A percentile compares a stretch with the other conserved stretches of the same genome.
Evolutionary conservation across 2,888 invertebrate species (phyloP).

Genomic region (Mesochorus sp.): DNA sequence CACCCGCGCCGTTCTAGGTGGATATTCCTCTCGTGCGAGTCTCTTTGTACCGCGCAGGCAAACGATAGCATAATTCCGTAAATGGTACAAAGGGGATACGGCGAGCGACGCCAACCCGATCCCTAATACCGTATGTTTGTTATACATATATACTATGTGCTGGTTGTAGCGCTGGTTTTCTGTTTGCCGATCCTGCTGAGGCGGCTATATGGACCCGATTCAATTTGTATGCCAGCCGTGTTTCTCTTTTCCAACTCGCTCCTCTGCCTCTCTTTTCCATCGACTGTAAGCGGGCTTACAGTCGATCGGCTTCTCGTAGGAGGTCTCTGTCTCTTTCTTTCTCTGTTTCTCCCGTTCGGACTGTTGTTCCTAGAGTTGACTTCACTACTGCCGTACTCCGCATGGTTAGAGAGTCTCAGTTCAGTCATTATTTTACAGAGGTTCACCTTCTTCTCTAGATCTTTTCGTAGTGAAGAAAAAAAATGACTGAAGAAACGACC

Average conservation of each 20-base stretch:
- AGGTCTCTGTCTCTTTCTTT: conserved; percentile 32
- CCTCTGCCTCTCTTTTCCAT: conserved; percentile 34
- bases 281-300: conserved; percentile 40
- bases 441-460: conserved; percentile 43
- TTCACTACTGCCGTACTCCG: conserved; percentile 23
- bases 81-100: conserved; percentile 67
- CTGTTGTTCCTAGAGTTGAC: conserved; percentile 53
- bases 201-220: conserved; percentile 68
- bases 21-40: conserved; percentile 51
- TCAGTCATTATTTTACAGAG: conserved; percentile 65
- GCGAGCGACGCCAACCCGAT: conserved; percentile 49
- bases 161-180: conserved; percentile 23
- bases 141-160: conserved; percentile 23
- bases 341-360: conserved; percentile 32
- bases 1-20: conserved; percentile 35
- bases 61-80: conserved; percentile 75
- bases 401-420: conserved; percentile 53
- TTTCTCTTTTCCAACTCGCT: conserved; percentile 61
- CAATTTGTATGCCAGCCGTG: conserved; percentile 76
- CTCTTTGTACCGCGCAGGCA: conserved; percentile 65
- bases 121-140: conserved; percentile 43
- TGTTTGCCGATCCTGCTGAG: conserved; percentile 46
- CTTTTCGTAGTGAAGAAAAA: conserved; percentile 42
- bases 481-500: conserved; percentile 28
- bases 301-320: conserved; percentile 44